These are phyloP conservation scores for Pectinophora gossypiella DNA, from an alignment of 1,140 invertebrate genomes.

Conservation along the genomic window DNA sequence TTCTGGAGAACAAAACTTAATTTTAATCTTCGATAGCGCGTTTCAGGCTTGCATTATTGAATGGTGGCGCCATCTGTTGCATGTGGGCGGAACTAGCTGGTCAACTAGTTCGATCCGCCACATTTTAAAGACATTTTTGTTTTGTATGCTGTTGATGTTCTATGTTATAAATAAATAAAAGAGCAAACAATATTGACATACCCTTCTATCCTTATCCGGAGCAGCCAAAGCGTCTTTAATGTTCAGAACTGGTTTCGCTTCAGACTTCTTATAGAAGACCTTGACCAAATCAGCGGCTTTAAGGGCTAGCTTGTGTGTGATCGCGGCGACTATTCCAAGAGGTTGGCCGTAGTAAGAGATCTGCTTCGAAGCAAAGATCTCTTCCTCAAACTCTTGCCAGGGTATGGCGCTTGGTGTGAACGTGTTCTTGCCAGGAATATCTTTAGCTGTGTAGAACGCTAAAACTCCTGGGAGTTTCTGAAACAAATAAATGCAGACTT, in stretches of 20 bases:
- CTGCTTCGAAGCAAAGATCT: slow-evolving; percentile 72
- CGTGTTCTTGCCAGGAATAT: slow-evolving; percentile 84
- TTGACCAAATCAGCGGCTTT: slow-evolving; percentile 80
- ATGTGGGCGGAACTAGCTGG: too few relatives aligned
- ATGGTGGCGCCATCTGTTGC: too few relatives aligned
- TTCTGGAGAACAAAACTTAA: too few relatives aligned
- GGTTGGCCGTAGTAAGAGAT: slow-evolving; percentile 83
- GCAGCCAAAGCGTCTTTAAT: slow-evolving; percentile 77
- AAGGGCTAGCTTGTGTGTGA: slow-evolving; percentile 74
- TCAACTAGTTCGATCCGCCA: too few relatives aligned
- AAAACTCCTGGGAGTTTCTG: slow-evolving; percentile 82
- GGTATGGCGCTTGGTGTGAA: slow-evolving; percentile 58
- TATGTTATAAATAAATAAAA: too few relatives aligned
- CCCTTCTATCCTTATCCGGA: slow-evolving; percentile 53
- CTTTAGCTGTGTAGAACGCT: slow-evolving; percentile 82
- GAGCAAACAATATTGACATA: too few relatives aligned
- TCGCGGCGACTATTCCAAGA: slow-evolving; percentile 82
- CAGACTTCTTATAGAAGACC: slow-evolving; percentile 77
- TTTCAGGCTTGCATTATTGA: too few relatives aligned
- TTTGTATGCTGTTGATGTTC: too few relatives aligned
- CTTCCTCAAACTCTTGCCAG: slow-evolving; percentile 50
- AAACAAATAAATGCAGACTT: slow-evolving; percentile 1
- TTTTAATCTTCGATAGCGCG: too few relatives aligned
- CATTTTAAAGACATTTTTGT: too few relatives aligned
- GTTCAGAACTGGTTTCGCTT: slow-evolving; percentile 47